Evolutionary conservation across 2,113 vertebrate genomes (phyloP).

Genomic region (Ammodramus savannarum): DNA sequence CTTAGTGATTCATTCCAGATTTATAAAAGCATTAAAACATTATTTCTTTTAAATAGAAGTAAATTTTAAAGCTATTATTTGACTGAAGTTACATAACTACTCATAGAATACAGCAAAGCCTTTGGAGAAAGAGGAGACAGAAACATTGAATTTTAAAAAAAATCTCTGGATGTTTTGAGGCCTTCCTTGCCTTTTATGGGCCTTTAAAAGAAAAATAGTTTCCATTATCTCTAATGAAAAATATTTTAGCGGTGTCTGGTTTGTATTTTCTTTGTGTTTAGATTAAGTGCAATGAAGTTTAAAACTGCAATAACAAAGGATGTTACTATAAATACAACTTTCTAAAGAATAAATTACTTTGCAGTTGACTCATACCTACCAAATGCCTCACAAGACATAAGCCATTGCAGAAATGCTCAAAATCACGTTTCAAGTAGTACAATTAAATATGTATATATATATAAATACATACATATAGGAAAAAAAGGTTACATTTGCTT

Average conservation of each 20-base stretch:
- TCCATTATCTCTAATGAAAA: conserved; percentile 75
- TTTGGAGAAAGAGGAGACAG: not conserved
- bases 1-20: not conserved
- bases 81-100: not conserved
- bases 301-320: conserved; percentile 53
- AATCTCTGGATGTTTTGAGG: conserved; percentile 13
- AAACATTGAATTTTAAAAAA: not conserved
- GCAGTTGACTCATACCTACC: conserved; percentile 28
- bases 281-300: conserved; percentile 56
- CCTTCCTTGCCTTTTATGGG: conserved; percentile 74
- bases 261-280: conserved; percentile 69
- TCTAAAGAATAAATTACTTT: conserved; percentile 43
- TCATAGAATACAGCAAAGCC: not conserved
- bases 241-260: conserved; percentile 65
- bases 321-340: conserved; percentile 54
- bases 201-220: conserved; percentile 66
- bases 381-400: not conserved
- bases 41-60: not conserved
- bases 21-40: not conserved
- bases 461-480: not conserved
- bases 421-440: not conserved
- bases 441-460: not conserved
- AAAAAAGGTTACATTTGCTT: not conserved
- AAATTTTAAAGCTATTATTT: not conserved
- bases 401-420: not conserved